phyloP scores from a whole-genome alignment of 2,888 invertebrate genomes.

The Dusona sp. region DNA sequence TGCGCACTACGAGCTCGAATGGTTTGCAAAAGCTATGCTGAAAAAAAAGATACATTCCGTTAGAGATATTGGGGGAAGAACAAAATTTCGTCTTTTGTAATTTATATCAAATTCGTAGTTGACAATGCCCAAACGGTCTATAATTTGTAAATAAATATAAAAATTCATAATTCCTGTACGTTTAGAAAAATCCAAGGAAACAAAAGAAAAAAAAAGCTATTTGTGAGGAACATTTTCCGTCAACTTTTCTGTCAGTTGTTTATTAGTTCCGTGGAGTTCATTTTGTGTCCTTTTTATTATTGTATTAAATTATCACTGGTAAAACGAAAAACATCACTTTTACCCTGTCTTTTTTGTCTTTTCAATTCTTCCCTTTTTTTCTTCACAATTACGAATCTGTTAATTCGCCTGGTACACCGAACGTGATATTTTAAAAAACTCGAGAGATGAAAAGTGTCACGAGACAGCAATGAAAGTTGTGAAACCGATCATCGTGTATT shows the following conservation, averaged over 20 bases:
- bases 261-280: neutral
- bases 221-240: slow-evolving; percentile 8
- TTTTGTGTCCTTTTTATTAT: neutral
- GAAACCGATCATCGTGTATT: neutral
- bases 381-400: slow-evolving; percentile 18
- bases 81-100: slow-evolving; percentile 20
- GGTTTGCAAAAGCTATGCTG: slow-evolving; percentile 2
- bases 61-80: slow-evolving; percentile 46
- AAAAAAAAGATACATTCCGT: slow-evolving; percentile 58
- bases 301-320: slow-evolving; percentile 8
- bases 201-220: too few species aligned
- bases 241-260: neutral
- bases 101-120: slow-evolving; percentile 27
- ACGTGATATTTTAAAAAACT: slow-evolving; percentile 4
- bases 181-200: neutral
- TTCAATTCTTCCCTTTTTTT: slow-evolving; percentile 11
- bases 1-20: neutral
- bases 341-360: neutral
- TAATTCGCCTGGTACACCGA: slow-evolving; percentile 15
- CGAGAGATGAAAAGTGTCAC: slow-evolving; percentile 1
- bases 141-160: slow-evolving; percentile 62
- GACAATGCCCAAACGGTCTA: slow-evolving; percentile 54
- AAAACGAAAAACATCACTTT: neutral
- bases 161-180: neutral
- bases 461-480: neutral